Evolutionary conservation across 2,888 invertebrate genomes (phyloP), one percentile per base, ranked within the genome.

Genomic region (Drosophila hawaiiensis): DNA sequence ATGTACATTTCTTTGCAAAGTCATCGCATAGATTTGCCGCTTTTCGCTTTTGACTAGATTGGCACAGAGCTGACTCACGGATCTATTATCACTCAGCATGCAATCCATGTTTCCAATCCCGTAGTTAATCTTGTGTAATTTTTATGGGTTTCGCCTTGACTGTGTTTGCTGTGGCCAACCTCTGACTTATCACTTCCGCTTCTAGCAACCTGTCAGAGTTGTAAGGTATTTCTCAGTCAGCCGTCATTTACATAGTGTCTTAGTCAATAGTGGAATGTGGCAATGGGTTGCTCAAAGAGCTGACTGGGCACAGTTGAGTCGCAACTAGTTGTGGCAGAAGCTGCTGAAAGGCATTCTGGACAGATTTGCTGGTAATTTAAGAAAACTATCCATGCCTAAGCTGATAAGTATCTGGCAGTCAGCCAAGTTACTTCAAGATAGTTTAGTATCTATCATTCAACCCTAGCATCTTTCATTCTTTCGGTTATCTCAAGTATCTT

Each of bases 161-260:
- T 19, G 25, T 12, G 28, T 43, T 60, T 29, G 39, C 35, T 22
- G 50, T 39, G 19, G 12, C 29, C 75, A 47, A 60, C 49, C 64
- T 47, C 53, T 33, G 53, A 65, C 53, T 62, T 65, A 62, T 66
- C 65, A 52, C 31, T 65, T 65, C 73, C 76, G 68, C 47, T 41
- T 25, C 31, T 25, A 58, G 25, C 22, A 55, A 73, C 52, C 63
- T 61, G 65, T 55, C 54, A 52, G 47, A 52, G 54, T 54, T 73
- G 39, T 47, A 49, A 64, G 58, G 43, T 16, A 10, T 50, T 39
- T 29, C 50, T 41, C 61, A 76, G 68, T 62, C 76, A 73, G 41
- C 43, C 16, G 43, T 43, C 53, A 72, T 76, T 76, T 72, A 12
- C 76, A 76, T 77, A 58, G 43, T 47, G 54, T 59, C 41, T 73